phyloP scores from a whole-genome alignment of 2,113 vertebrate species.

The Balaeniceps rex region DNA sequence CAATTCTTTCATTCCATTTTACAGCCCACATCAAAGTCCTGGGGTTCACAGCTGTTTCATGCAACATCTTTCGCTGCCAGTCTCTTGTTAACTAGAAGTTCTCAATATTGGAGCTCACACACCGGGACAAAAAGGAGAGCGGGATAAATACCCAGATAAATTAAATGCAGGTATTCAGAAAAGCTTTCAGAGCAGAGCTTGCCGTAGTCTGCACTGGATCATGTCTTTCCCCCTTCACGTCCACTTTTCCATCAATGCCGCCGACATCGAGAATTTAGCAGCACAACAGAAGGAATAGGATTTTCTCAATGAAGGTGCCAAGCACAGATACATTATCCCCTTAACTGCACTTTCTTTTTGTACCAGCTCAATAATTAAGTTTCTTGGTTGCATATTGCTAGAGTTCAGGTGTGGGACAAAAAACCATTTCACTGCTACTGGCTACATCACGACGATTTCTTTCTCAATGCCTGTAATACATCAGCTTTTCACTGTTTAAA shows the following conservation, averaged over 20 bases:
- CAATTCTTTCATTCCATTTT: not conserved
- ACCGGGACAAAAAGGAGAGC: not conserved
- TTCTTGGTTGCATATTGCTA: not conserved
- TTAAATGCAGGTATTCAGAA: not conserved
- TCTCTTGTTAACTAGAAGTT: not conserved
- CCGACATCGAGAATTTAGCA: not conserved
- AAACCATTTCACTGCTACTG: not conserved
- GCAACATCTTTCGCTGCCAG: not conserved
- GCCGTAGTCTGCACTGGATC: not conserved
- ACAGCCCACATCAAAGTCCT: not conserved
- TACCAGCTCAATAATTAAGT: not conserved
- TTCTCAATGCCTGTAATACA: not conserved
- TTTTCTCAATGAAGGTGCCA: not conserved
- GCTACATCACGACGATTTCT: not conserved
- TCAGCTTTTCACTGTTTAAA: not conserved
- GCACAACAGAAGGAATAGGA: not conserved
- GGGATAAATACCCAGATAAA: not conserved
- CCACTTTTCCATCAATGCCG: not conserved
- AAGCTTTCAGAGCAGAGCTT: not conserved
- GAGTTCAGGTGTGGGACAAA: slow-evolving; percentile 3
- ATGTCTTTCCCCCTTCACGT: not conserved
- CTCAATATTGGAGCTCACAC: not conserved
- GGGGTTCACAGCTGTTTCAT: not conserved
- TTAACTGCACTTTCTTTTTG: not conserved
- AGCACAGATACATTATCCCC: not conserved